Conservation (phyloP, 2,113 vertebrate species). For the Engraulis encrasicolus region DNA sequence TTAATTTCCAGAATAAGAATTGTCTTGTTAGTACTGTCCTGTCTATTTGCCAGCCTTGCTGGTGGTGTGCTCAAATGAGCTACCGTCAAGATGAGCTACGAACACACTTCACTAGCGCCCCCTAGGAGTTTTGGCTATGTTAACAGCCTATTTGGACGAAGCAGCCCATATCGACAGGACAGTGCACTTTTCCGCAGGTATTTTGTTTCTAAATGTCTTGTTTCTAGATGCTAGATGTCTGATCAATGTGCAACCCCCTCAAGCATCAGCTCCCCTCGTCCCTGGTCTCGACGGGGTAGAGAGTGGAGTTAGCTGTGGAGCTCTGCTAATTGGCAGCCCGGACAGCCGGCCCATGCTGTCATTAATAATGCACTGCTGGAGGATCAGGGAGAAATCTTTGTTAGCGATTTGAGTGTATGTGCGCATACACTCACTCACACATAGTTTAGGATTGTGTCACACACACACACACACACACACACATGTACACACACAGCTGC, state of each 20-base stretch:
- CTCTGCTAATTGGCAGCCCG: conserved; percentile 12
- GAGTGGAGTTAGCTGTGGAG: background rate
- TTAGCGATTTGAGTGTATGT: background rate
- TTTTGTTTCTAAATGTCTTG: background rate
- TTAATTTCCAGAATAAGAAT: no score
- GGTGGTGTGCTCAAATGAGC: no score
- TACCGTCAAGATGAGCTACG: no score
- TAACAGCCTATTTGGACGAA: no score
- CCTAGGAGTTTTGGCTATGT: no score
- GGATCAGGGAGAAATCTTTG: background rate
- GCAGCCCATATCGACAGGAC: no score
- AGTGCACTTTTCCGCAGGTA: background rate
- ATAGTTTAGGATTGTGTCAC: background rate
- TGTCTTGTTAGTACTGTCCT: no score
- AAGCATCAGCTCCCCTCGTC: background rate
- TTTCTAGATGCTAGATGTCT: background rate
- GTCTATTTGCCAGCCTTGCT: no score
- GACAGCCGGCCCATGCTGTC: background rate
- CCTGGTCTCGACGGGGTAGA: conserved; percentile 19
- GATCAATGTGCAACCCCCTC: background rate
- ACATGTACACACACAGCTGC: background rate
- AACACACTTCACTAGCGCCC: no score
- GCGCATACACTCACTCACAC: background rate
- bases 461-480: conserved; percentile 1
- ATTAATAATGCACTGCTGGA: conserved; percentile 41